Evolutionary conservation across 2,113 vertebrate species (phyloP).

Genomic region (Fulica atra): DNA sequence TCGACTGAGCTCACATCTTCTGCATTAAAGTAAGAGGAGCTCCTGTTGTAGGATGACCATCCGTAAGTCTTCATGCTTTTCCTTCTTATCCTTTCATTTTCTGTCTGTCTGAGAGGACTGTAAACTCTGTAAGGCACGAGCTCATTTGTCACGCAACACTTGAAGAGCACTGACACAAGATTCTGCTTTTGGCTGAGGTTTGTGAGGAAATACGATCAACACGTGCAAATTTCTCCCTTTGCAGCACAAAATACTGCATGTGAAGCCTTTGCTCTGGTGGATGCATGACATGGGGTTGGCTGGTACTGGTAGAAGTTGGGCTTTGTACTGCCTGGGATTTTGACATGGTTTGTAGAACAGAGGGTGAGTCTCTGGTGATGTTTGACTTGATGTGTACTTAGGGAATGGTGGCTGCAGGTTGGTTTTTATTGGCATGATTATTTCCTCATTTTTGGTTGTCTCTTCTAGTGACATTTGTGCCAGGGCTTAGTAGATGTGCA

Average conservation of each 20-base stretch:
- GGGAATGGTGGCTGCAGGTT: background rate
- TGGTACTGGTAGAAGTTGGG: background rate
- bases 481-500: background rate
- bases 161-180: background rate
- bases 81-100: background rate
- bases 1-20: background rate
- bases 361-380: background rate
- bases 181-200: background rate
- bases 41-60: background rate
- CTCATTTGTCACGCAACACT: background rate
- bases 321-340: background rate
- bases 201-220: background rate
- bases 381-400: background rate
- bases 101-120: background rate
- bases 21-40: background rate
- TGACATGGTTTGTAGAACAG: background rate
- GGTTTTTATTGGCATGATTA: background rate
- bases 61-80: constrained; percentile 22
- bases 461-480: background rate
- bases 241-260: background rate
- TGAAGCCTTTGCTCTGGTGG: background rate
- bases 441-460: background rate
- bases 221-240: background rate
- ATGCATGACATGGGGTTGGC: background rate
- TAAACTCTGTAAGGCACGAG: background rate